Evolutionary conservation across 2,113 vertebrate genomes (phyloP).

Genomic region (Chinchilla lanigera): DNA sequence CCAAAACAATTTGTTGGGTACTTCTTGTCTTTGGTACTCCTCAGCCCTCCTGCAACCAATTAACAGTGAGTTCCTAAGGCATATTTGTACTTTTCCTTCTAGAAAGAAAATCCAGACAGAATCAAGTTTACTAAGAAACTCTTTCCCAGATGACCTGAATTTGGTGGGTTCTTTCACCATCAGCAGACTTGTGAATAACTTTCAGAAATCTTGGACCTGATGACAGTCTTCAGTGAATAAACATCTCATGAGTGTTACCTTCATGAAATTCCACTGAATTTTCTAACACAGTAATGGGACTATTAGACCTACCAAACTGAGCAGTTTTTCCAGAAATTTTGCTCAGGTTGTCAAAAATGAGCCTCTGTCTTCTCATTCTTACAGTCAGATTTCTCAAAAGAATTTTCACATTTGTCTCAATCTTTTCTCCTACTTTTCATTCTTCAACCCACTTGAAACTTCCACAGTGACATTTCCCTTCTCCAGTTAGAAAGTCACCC

Average conservation of each 20-base stretch:
- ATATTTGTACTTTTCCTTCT: background rate
- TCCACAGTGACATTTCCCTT: background rate
- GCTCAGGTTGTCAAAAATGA: background rate
- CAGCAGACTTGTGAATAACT: background rate
- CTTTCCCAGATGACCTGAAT: background rate
- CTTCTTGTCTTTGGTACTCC: background rate
- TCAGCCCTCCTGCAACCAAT: background rate
- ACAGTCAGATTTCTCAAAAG: background rate
- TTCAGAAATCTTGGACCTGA: background rate
- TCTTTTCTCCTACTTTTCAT: background rate
- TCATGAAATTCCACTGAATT: background rate
- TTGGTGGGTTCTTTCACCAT: background rate
- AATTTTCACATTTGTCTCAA: background rate
- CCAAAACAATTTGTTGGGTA: background rate
- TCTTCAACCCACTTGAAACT: background rate
- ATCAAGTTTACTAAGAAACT: background rate
- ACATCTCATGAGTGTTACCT: background rate
- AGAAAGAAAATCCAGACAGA: slow-evolving; percentile 17
- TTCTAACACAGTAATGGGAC: background rate
- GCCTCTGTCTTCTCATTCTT: background rate
- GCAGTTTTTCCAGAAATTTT: slow-evolving; percentile 28
- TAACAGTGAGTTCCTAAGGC: background rate
- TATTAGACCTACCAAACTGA: background rate
- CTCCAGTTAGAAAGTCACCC: background rate
- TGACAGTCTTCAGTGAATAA: background rate